Conservation (phyloP, 2,888 invertebrate genomes). For the Drosophila yooni region DNA sequence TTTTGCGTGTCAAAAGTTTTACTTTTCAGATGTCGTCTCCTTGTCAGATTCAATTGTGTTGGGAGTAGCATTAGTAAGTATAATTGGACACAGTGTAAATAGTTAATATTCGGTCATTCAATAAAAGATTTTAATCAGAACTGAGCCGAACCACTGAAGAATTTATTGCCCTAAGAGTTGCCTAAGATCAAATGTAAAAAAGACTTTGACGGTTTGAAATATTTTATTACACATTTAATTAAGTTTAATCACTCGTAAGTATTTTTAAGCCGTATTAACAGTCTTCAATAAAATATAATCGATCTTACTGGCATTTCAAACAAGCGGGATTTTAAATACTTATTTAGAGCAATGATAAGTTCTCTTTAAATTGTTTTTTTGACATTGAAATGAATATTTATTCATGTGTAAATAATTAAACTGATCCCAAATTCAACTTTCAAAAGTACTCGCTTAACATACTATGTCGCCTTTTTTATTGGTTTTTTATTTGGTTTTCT, state of each 20-base stretch:
- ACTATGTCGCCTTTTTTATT: constrained; percentile 13
- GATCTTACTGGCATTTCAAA: background rate
- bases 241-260: background rate
- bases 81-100: constrained; percentile 1
- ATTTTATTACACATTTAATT: background rate
- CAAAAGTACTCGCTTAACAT: background rate
- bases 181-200: background rate
- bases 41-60: constrained; percentile 10
- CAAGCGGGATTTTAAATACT: background rate
- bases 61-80: background rate
- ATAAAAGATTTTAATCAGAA: background rate
- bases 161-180: background rate
- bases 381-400: background rate
- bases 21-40: background rate
- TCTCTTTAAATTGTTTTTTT: background rate
- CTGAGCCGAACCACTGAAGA: background rate
- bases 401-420: background rate
- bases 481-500: constrained; percentile 19
- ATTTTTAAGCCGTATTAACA: background rate
- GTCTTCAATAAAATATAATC: background rate
- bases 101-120: background rate
- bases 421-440: background rate
- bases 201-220: background rate
- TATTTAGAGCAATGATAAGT: constrained; percentile 3
- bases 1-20: constrained; percentile 21